A percentile compares a stretch with the other conserved stretches of the same genome.
Conservation (phyloP, 2,113 vertebrate genomes). For the Malurus alboscapulatus region DNA sequence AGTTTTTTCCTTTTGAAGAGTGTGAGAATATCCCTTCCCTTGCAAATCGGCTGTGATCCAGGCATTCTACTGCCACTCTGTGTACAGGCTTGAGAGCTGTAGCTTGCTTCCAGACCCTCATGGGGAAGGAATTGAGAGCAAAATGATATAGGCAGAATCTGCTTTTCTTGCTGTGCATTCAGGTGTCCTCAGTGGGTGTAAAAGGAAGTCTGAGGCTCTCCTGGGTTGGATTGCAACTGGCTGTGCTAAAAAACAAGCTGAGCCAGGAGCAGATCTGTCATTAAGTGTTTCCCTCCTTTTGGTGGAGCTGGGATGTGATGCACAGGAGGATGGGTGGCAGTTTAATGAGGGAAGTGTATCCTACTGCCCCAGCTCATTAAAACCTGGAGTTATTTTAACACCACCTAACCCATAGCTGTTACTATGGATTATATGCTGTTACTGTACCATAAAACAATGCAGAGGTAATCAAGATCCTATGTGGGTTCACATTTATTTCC, state of each 20-base stretch:
- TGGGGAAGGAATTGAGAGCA: neutral
- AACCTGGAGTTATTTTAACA: neutral
- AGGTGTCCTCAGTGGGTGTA: neutral
- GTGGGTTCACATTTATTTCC: neutral
- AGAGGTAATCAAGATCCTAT: accelerated
- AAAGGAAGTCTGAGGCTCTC: neutral
- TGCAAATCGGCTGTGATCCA: neutral
- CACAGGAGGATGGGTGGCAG: neutral
- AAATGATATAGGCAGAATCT: neutral
- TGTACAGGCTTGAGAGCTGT: neutral
- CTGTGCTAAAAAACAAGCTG: neutral
- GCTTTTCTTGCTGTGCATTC: neutral
- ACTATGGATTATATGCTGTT: neutral
- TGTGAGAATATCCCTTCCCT: neutral
- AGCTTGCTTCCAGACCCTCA: neutral
- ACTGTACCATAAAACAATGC: neutral
- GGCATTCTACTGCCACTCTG: neutral
- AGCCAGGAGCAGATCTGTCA: neutral
- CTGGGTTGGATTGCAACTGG: neutral
- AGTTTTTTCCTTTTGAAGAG: neutral
- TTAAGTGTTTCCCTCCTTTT: neutral
- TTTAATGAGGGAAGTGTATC: neutral
- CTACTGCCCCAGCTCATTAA: neutral
- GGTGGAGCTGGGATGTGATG: neutral
- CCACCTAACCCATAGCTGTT: neutral